These are phyloP conservation scores for Nicator chloris DNA, from an alignment of 2,113 vertebrate genomes.

Conservation along the genomic window DNA sequence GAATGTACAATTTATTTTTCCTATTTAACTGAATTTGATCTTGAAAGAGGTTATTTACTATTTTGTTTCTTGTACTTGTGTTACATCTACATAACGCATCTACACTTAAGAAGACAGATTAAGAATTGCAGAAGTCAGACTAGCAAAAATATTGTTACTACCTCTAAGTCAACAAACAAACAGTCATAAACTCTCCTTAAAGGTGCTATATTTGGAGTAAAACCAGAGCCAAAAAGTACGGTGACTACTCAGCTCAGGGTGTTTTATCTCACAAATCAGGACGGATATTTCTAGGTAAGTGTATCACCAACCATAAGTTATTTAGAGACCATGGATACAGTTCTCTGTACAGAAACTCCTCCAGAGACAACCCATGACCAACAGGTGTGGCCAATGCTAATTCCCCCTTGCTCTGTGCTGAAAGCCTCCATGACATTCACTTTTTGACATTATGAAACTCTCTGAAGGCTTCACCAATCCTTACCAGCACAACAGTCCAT, in stretches of 20 bases:
- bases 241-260: neutral
- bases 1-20: neutral
- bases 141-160: neutral
- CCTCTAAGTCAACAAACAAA: neutral
- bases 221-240: neutral
- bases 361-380: neutral
- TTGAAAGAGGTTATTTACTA: neutral
- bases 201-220: neutral
- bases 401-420: neutral
- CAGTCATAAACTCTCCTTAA: neutral
- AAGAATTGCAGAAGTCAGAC: neutral
- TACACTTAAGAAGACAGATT: neutral
- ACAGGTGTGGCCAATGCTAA: neutral
- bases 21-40: neutral
- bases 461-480: neutral
- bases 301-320: neutral
- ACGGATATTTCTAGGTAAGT: neutral
- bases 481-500: neutral
- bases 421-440: neutral
- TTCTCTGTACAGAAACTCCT: neutral
- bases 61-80: neutral
- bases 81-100: neutral
- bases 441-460: neutral
- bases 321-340: accelerated
- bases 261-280: neutral